phyloP scores from a whole-genome alignment of 2,888 invertebrate species.

The Athetis lepigone region DNA sequence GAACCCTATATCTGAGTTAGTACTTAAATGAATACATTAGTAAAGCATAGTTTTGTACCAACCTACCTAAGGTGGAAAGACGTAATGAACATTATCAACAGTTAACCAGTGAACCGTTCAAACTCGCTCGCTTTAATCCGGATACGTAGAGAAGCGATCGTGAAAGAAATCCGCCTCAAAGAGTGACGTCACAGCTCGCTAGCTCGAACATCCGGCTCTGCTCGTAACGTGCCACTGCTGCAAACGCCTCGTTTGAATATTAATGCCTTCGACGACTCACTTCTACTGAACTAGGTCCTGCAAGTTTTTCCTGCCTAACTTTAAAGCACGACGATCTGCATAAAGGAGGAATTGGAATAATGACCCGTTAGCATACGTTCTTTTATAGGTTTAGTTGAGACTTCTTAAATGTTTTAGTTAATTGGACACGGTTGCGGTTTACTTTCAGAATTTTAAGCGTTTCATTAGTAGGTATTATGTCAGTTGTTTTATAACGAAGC shows the following conservation, averaged over 20 bases:
- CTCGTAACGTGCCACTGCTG: not conserved
- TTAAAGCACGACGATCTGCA: slow-evolving; percentile 34
- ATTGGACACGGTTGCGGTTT: not conserved
- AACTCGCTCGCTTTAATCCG: no score
- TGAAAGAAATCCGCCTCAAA: slow-evolving; percentile 1
- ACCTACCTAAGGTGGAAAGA: no score
- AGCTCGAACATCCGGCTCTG: not conserved
- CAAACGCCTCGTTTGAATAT: slow-evolving; percentile 40
- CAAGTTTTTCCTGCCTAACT: slow-evolving; percentile 15
- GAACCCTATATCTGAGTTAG: not conserved
- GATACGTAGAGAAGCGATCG: no score
- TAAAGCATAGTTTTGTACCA: no score
- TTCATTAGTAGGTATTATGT: no score
- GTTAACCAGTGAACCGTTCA: no score
- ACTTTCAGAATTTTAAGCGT: not conserved
- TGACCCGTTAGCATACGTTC: slow-evolving; percentile 25
- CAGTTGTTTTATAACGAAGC: no score
- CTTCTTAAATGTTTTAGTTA: slow-evolving; percentile 17
- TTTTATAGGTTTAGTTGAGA: slow-evolving; percentile 18
- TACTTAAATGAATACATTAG: no score
- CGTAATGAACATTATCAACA: no score
- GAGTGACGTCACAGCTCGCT: not conserved
- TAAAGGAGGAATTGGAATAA: slow-evolving; percentile 26
- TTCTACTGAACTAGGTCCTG: slow-evolving; percentile 10
- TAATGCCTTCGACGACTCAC: slow-evolving; percentile 21